phyloP scores from a whole-genome alignment of 1,140 invertebrate species.

The Tribolium castaneum region DNA sequence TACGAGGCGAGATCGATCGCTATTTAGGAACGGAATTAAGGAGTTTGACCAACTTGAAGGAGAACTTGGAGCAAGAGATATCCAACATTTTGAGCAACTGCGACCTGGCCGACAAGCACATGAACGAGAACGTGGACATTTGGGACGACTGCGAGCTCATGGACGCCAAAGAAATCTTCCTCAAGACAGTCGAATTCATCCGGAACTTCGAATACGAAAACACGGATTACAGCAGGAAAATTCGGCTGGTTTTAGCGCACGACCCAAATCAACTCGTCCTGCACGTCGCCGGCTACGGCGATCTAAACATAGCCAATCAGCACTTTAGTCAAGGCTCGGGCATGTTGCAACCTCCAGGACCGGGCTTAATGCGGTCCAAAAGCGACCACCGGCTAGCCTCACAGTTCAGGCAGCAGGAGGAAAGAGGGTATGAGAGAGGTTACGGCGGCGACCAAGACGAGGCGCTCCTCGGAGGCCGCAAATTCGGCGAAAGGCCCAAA shows the following conservation, averaged over 20 bases:
- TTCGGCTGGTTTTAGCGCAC: conserved; percentile 86
- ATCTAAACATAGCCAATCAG: conserved; percentile 81
- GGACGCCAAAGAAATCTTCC: conserved; percentile 94
- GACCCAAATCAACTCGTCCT: conserved; percentile 90
- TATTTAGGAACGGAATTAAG: conserved; percentile 86
- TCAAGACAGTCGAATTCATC: conserved; percentile 93
- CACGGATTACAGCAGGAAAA: conserved; percentile 85
- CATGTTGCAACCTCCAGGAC: conserved; percentile 66
- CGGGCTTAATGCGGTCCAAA: conserved; percentile 90
- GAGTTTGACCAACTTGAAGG: conserved; percentile 86
- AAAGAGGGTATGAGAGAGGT: conserved; percentile 66
- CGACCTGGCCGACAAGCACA: conserved; percentile 95
- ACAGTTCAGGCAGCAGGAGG: conserved; percentile 88
- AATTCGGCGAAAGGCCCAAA: conserved; percentile 76
- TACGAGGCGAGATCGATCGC: conserved; percentile 89
- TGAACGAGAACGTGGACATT: conserved; percentile 84
- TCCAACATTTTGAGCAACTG: conserved; percentile 94
- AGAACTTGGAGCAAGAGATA: conserved; percentile 92
- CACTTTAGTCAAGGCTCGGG: conserved; percentile 65
- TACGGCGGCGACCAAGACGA: conserved; percentile 66
- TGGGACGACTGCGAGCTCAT: conserved; percentile 92
- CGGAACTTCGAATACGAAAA: conserved; percentile 94
- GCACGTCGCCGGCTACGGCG: conserved; percentile 87
- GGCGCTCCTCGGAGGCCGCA: conserved; percentile 75
- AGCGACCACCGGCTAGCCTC: conserved; percentile 92